Conservation (phyloP, 1,140 invertebrate species). For the Platyura marginata region DNA sequence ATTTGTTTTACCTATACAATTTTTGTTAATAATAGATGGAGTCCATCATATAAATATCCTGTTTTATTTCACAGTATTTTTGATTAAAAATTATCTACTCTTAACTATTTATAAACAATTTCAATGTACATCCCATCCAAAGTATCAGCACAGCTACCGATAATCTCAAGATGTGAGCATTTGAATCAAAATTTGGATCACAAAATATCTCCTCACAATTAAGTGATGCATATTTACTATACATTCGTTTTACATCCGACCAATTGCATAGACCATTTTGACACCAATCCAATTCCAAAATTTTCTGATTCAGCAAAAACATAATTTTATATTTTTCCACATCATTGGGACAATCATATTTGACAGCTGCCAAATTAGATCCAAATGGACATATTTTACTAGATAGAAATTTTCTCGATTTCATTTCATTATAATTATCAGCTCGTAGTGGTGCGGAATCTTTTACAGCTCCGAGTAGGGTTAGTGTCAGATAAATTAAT, state of each 20-base stretch:
- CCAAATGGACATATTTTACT: constrained; percentile 56
- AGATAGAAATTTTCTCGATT: constrained; percentile 45
- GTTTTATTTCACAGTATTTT: too few species aligned
- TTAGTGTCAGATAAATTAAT: constrained; percentile 37
- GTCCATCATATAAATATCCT: too few species aligned
- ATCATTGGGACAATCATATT: constrained; percentile 27
- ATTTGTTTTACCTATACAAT: too few species aligned
- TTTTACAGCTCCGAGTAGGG: constrained; percentile 43
- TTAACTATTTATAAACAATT: too few species aligned
- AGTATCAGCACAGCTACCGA: too few species aligned
- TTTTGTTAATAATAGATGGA: too few species aligned
- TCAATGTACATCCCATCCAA: too few species aligned
- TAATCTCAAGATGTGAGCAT: too few species aligned
- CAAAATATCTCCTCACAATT: not conserved
- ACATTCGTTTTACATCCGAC: constrained; percentile 15
- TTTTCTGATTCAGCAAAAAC: constrained; percentile 39
- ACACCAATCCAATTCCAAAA: constrained; percentile 35
- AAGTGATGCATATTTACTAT: not conserved
- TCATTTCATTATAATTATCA: constrained; percentile 39
- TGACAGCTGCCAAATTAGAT: constrained; percentile 53
- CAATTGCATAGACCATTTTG: constrained; percentile 40
- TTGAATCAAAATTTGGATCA: too few species aligned
- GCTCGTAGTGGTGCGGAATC: constrained; percentile 42
- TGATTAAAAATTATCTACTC: too few species aligned
- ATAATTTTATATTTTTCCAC: constrained; percentile 35